A percentile compares a stretch with the other conserved stretches of the same genome.
phyloP scores from a whole-genome alignment of 1,140 invertebrate species.

The Tetraneura akinire region DNA sequence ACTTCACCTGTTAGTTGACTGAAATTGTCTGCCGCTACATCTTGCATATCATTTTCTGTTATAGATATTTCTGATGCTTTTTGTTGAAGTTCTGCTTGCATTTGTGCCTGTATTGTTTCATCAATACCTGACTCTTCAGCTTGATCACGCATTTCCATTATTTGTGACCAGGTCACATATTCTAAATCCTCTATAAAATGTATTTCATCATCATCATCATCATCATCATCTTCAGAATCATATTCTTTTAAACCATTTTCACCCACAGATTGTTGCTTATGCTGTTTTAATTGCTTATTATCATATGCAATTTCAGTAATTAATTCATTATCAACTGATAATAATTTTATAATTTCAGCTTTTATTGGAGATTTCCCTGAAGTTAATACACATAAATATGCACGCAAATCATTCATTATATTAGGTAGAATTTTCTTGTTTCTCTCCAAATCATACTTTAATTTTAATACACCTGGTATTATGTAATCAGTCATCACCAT shows the following conservation, averaged over 20 bases:
- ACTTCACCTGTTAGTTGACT: slow-evolving; percentile 22
- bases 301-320: slow-evolving; percentile 19
- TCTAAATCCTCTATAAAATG: slow-evolving; percentile 24
- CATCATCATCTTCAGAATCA: slow-evolving; percentile 47
- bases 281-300: slow-evolving; percentile 29
- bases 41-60: neutral
- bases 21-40: slow-evolving; percentile 24
- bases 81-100: slow-evolving; percentile 35
- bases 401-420: slow-evolving; percentile 16
- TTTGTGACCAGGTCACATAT: slow-evolving; percentile 44
- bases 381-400: slow-evolving; percentile 20
- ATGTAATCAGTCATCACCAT: slow-evolving; percentile 32
- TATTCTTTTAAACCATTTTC: slow-evolving; percentile 6
- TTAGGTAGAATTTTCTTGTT: neutral
- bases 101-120: slow-evolving; percentile 16
- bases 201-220: neutral
- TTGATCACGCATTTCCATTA: slow-evolving; percentile 35
- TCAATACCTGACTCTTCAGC: slow-evolving; percentile 26
- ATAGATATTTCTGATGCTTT: slow-evolving; percentile 25
- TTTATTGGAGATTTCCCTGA: slow-evolving; percentile 35
- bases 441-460: slow-evolving; percentile 46
- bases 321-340: slow-evolving; percentile 32
- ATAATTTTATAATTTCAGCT: slow-evolving; percentile 3
- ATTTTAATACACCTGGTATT: slow-evolving; percentile 31
- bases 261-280: neutral